Conservation (phyloP, 1,140 invertebrate genomes). For the Drosophila lowei region DNA sequence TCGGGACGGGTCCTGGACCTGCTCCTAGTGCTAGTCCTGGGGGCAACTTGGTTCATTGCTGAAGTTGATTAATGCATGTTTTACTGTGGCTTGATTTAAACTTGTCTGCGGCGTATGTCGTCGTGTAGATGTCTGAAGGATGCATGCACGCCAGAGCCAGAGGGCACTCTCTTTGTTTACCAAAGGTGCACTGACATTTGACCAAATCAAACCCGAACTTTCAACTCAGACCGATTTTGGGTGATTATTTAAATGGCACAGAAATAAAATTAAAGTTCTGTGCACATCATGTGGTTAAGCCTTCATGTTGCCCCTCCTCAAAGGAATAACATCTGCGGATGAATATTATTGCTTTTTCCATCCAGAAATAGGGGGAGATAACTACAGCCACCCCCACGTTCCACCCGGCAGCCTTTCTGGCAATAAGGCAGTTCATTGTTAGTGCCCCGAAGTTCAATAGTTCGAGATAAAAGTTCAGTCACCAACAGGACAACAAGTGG, state of each 20-base stretch:
- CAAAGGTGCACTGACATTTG: slow-evolving; percentile 44
- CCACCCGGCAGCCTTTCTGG: neutral
- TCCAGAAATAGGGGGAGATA: neutral
- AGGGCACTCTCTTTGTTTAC: slow-evolving; percentile 41
- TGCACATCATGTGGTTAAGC: slow-evolving; percentile 25
- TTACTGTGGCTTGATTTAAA: slow-evolving; percentile 53
- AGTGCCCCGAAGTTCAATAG: slow-evolving; percentile 69
- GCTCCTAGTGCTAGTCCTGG: slow-evolving; percentile 2
- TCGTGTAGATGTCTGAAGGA: slow-evolving; percentile 8
- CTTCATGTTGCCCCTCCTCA: slow-evolving; percentile 2
- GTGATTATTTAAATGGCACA: slow-evolving; percentile 41
- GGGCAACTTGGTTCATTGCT: slow-evolving; percentile 44
- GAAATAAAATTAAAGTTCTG: slow-evolving; percentile 46
- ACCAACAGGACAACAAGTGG: slow-evolving; percentile 74
- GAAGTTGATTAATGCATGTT: slow-evolving; percentile 68
- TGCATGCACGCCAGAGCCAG: neutral
- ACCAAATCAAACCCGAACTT: slow-evolving; percentile 19
- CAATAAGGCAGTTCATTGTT: slow-evolving; percentile 59
- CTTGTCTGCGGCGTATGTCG: slow-evolving; percentile 45
- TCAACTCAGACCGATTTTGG: slow-evolving; percentile 29
- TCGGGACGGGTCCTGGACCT: neutral
- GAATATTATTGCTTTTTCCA: slow-evolving; percentile 47
- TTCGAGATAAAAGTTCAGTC: slow-evolving; percentile 59
- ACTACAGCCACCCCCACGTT: too few relatives aligned
- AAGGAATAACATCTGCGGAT: slow-evolving; percentile 28